Conservation (phyloP, 2,888 invertebrate genomes). For the Aradus depressus region DNA sequence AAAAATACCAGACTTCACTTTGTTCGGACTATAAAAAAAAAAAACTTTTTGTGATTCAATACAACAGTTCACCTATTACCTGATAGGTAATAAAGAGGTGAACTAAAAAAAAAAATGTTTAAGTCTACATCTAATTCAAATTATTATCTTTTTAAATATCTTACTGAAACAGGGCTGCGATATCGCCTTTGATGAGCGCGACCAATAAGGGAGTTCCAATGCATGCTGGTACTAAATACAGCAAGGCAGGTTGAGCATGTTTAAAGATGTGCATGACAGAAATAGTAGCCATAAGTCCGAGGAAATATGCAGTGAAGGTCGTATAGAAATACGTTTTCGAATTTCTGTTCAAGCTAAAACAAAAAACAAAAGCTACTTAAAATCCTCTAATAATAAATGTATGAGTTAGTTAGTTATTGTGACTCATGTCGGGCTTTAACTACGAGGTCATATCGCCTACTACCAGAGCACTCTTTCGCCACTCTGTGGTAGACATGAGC, state of each 20-base stretch:
- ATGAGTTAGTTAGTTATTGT: too few relatives aligned
- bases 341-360: slow-evolving; percentile 60
- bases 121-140: neutral
- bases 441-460: too few relatives aligned
- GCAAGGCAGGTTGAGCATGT: slow-evolving; percentile 93
- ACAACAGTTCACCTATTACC: too few relatives aligned
- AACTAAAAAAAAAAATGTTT: neutral
- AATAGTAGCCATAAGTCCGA: slow-evolving; percentile 88
- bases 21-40: neutral
- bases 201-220: slow-evolving; percentile 79
- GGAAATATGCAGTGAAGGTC: slow-evolving; percentile 83
- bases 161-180: slow-evolving; percentile 81
- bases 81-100: neutral
- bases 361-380: too few relatives aligned
- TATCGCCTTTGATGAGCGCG: slow-evolving; percentile 80
- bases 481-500: too few relatives aligned
- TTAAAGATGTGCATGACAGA: slow-evolving; percentile 97
- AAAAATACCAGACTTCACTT: slow-evolving; percentile 9
- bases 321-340: slow-evolving; percentile 79
- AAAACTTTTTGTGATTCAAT: neutral
- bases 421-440: too few relatives aligned
- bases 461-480: too few relatives aligned
- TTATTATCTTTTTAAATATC: slow-evolving; percentile 36
- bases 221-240: slow-evolving; percentile 95
- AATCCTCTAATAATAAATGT: neutral